Conservation (phyloP, 2,888 invertebrate species). For the Pimpla rufipes region DNA sequence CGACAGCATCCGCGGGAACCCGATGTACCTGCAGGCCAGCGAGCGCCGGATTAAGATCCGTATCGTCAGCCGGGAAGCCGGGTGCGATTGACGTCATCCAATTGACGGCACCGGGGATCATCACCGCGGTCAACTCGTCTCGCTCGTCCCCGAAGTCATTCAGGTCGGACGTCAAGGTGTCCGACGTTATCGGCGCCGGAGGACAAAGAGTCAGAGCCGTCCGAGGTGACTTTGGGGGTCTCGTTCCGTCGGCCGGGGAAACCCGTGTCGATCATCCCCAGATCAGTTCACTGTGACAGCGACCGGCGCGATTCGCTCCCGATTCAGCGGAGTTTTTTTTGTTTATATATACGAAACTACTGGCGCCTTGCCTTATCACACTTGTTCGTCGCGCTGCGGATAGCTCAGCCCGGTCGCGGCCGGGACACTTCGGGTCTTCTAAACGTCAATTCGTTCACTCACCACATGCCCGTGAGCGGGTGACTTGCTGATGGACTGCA, state of each 20-base stretch:
- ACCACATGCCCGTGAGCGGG: slow-evolving; percentile 84
- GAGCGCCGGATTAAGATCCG: slow-evolving; percentile 76
- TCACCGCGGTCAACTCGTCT: slow-evolving; percentile 24
- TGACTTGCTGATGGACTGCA: slow-evolving; percentile 84
- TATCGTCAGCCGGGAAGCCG: slow-evolving; percentile 72
- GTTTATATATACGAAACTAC: background rate
- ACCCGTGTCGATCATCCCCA: background rate
- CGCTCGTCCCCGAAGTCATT: slow-evolving; percentile 40
- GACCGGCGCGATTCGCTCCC: background rate
- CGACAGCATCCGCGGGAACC: slow-evolving; percentile 40
- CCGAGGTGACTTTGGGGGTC: background rate
- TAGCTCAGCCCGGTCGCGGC: slow-evolving; percentile 14
- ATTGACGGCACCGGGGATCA: slow-evolving; percentile 54
- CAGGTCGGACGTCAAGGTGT: slow-evolving; percentile 65
- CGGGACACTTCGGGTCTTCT: background rate
- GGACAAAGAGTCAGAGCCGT: slow-evolving; percentile 21
- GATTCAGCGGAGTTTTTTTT: background rate
- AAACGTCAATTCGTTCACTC: slow-evolving; percentile 75
- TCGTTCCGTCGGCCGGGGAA: slow-evolving; percentile 55
- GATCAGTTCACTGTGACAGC: slow-evolving; percentile 1
- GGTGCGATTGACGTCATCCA: slow-evolving; percentile 72
- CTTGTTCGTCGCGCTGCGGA: background rate
- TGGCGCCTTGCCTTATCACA: background rate
- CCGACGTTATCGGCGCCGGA: slow-evolving; percentile 30
- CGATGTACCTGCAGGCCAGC: slow-evolving; percentile 73